phyloP scores from a whole-genome alignment of 1,140 invertebrate genomes.

The Monomorium pharaonis region DNA sequence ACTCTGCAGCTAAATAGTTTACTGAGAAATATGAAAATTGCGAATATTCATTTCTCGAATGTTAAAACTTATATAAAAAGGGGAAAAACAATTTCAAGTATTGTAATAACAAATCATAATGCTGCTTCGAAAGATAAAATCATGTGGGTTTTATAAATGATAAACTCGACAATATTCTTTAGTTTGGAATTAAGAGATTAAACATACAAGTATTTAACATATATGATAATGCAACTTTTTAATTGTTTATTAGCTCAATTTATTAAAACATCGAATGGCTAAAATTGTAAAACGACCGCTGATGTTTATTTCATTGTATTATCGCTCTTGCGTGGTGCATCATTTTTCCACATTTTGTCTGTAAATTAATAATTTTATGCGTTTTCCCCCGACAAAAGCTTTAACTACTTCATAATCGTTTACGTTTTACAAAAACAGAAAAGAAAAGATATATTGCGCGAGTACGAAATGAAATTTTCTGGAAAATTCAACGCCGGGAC shows the following conservation, averaged over 20 bases:
- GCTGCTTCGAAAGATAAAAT: no score
- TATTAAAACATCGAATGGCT: constrained; percentile 31
- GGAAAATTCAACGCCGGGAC: constrained; percentile 30
- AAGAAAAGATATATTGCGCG: constrained; percentile 11
- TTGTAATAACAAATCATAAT: neutral
- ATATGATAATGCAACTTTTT: constrained; percentile 1
- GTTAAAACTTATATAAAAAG: neutral
- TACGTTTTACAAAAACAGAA: constrained; percentile 1
- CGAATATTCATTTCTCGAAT: neutral
- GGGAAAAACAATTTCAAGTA: neutral
- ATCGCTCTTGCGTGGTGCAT: neutral
- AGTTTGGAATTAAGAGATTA: neutral
- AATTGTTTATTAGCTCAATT: constrained; percentile 30
- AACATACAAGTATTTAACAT: constrained; percentile 25
- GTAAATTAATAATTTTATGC: constrained; percentile 25
- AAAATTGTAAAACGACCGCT: constrained; percentile 31
- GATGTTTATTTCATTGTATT: constrained; percentile 39
- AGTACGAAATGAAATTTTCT: constrained; percentile 24
- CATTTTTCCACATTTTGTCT: constrained; percentile 39
- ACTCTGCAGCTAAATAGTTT: constrained; percentile 24
- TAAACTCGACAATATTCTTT: constrained; percentile 27
- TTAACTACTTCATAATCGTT: constrained; percentile 38
- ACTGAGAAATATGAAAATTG: constrained; percentile 6
- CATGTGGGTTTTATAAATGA: neutral
- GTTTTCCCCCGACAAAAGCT: constrained; percentile 23